Base-by-base conservation (phyloP, 2,113 vertebrate genomes). In the Passer montanus region DNA sequence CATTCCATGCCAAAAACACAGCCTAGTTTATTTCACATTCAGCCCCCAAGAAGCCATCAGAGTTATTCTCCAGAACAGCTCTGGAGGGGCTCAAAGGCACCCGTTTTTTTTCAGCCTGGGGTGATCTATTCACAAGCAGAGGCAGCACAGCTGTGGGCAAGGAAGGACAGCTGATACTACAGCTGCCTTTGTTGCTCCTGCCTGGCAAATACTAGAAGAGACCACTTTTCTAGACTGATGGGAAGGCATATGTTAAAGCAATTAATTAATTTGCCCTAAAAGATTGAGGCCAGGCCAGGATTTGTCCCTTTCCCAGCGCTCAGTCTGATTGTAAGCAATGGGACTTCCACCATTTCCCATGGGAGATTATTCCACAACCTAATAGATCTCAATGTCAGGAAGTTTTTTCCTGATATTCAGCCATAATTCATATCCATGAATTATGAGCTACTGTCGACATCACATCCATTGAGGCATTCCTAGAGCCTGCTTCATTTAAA, bases 371-470 rank as follows among this genome's bases (percentile, higher is more conserved):
- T 96, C 88, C 73, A 93, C 80, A 95, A 88, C 84, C 94, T 95
- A 95, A 97, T 90, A 96, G 94, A 96, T 93, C 93, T 97, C 96
- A 97, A 96, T 96, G 94, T 97, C 96, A 97, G 80, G 87, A 92
- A 95, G 93, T 95, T 97, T 95, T 87, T 97, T 92, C 91, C 90
- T 94, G 95, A 95, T 97, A 97, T 94, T 95, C 94, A 97, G 85
- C 93, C 87, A 93, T 97, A 97, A 97, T 95, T 97, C 95, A 95
- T 93, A 94, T 90, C 91, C 78, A 94, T 95, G 95, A 97, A 97
- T 96, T 97, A 97, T 93, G 96, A 95, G 96, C 92, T 92, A 93
- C 94, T 94, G 94, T 96, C 79, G 94, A 95, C 93, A 96, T 96
- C 93, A 95, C 94, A 96, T 64, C 93, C 93, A 95, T 84, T 94